phyloP scores from a whole-genome alignment of 2,113 vertebrate species.

The Helogale parvula region DNA sequence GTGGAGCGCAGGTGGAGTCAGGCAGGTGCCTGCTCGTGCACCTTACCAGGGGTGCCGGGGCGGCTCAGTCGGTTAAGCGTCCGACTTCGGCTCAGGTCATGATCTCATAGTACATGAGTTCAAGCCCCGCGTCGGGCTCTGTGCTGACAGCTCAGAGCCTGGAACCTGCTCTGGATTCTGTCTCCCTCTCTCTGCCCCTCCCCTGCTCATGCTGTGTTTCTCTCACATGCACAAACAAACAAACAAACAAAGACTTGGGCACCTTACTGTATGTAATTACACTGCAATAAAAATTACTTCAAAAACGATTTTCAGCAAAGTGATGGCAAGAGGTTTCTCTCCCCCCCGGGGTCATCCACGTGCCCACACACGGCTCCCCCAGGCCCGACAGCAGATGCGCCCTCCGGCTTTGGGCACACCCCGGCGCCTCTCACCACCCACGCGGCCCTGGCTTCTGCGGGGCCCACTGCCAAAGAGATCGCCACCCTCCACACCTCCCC shows the following conservation, averaged over 20 bases:
- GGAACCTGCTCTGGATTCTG: no score
- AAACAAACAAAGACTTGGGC: background rate
- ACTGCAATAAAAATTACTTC: background rate
- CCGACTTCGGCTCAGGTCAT: no score
- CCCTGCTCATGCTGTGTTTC: no score
- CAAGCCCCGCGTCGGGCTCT: no score
- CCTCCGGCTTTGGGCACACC: background rate
- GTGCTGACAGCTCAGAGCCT: no score
- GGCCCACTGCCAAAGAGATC: background rate
- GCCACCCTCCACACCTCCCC: background rate
- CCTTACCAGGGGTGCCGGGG: background rate
- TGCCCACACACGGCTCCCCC: background rate
- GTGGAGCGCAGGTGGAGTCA: fast-evolving
- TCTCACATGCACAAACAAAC: no score
- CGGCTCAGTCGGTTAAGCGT: no score
- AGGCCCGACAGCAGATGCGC: background rate
- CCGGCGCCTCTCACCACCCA: fast-evolving
- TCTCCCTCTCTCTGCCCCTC: no score
- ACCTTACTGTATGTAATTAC: background rate
- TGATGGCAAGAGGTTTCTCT: background rate
- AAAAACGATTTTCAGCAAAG: background rate
- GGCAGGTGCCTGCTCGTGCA: fast-evolving
- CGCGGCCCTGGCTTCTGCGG: background rate
- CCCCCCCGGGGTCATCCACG: background rate
- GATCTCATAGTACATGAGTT: no score